Evolutionary conservation across 2,797 vertebrate species (phyloP), one percentile per base, ranked within the genome.

Genomic region (Anguilla pacifica): DNA sequence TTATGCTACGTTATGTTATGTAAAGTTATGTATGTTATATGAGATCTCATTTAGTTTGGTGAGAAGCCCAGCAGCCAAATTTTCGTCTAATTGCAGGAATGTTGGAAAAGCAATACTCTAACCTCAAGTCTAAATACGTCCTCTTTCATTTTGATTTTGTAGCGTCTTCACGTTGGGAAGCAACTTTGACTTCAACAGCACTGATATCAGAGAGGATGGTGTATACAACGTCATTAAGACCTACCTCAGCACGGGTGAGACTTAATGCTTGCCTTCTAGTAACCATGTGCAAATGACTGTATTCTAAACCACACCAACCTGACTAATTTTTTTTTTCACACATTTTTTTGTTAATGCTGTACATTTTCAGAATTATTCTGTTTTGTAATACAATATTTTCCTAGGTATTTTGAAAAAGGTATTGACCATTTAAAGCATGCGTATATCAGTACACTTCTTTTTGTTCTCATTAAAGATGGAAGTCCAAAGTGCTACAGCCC

Each of bases 171-270:
- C 92, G 86, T 91, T 96, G n/a, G 93, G 89, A 22, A 9, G 13
- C 6, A 46, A 35, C 39, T 85, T 90, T 90, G 93, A 94, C 91
- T 96, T 92, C 91, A 90, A 72, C 0, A 25, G 0, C 4, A 90
- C 81, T 19, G 89, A 93, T 88, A 95, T 96, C n/a, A 31, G 0
- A 3, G 87, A 59, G 46, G 0, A 0, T 6, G 93, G 96, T 1
- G 87, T 96, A 85, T 97, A 91, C 61, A 2, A 11, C 19, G 92
- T 74, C 91, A 94, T 96, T 92, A 92, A 25, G 25, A 10, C 17
- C 6, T 96, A 95, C 88, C 95, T 96, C 64, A 86, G 84, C 85
- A 92, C 93, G 92, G 95, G 95, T 96, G 35, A 87, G 90, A 55
- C 46, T 15, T 11, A 46, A 22, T 79, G 15, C 31, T 74, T 74